Evolutionary conservation across 1,140 invertebrate genomes (phyloP).

Genomic region (Heliconius hermathena): DNA sequence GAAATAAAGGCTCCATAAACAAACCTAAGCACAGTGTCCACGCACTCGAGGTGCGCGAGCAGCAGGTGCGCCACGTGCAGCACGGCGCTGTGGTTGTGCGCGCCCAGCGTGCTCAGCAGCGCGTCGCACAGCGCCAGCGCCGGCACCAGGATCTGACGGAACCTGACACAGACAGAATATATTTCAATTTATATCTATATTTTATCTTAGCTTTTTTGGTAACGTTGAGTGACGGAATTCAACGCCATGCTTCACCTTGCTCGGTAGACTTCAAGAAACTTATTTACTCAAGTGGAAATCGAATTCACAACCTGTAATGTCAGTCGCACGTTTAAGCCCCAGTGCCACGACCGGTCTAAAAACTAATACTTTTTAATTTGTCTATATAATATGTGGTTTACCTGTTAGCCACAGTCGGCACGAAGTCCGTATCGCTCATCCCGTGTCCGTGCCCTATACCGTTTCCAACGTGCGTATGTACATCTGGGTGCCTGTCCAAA

Average conservation of each 20-base stretch:
- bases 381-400: slow-evolving; percentile 8
- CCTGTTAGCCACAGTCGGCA: slow-evolving; percentile 62
- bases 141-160: slow-evolving; percentile 91
- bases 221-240: too few relatives aligned
- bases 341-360: too few relatives aligned
- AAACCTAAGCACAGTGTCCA: slow-evolving; percentile 87
- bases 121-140: slow-evolving; percentile 90
- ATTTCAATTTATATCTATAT: background rate
- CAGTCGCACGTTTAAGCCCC: too few relatives aligned
- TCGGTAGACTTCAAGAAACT: too few relatives aligned
- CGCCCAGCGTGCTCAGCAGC: slow-evolving; percentile 90
- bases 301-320: too few relatives aligned
- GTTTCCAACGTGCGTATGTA: slow-evolving; percentile 46
- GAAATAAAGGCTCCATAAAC: too few relatives aligned
- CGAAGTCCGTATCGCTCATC: slow-evolving; percentile 48
- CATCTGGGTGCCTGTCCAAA: slow-evolving; percentile 89
- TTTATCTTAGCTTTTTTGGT: too few relatives aligned
- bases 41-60: slow-evolving; percentile 90
- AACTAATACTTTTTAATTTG: too few relatives aligned
- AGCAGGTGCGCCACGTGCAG: slow-evolving; percentile 91
- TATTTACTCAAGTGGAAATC: too few relatives aligned
- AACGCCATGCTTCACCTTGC: too few relatives aligned
- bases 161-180: slow-evolving; percentile 79
- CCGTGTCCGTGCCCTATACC: too few relatives aligned
- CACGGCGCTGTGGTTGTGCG: slow-evolving; percentile 90